Conservation (phyloP, 2,797 vertebrate species). For the Nyctalus aviator region DNA sequence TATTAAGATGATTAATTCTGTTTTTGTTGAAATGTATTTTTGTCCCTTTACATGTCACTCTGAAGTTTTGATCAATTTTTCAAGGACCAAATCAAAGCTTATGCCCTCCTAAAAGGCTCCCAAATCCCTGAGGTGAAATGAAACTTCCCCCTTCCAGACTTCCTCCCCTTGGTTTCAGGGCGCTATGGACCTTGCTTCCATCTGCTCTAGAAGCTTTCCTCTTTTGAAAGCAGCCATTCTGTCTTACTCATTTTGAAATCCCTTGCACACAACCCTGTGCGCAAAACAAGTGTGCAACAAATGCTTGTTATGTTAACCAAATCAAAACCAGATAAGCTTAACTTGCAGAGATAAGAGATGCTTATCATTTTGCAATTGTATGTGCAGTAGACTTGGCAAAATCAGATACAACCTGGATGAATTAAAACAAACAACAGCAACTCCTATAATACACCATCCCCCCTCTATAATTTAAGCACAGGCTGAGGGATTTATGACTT, state of each 20-base stretch:
- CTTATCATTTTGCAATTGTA: background rate
- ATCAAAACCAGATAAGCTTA: constrained; percentile 39
- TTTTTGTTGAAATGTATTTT: constrained; percentile 17
- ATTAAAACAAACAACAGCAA: background rate
- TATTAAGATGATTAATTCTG: constrained; percentile 9
- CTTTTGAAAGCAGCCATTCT: background rate
- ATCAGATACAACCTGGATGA: background rate
- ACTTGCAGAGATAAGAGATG: constrained; percentile 46
- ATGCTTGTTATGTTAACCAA: constrained; percentile 34
- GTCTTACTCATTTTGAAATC: background rate
- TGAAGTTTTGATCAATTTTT: constrained; percentile 15
- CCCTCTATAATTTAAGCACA: background rate
- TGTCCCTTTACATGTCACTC: background rate
- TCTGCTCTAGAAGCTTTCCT: background rate
- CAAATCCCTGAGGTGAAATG: background rate
- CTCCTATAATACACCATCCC: background rate
- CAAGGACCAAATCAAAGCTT: background rate
- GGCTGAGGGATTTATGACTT: constrained; percentile 47
- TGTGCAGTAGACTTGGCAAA: constrained; percentile 35
- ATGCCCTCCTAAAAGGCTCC: background rate
- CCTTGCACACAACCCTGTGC: background rate
- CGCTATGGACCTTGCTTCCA: background rate
- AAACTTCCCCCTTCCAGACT: background rate
- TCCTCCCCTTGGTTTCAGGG: background rate
- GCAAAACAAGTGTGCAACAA: constrained; percentile 14